Percentiles rank a stretch among this genome's conserved stretches.
Evolutionary conservation across 2,888 invertebrate species (phyloP).

Genomic region (Stenodera caucasica): DNA sequence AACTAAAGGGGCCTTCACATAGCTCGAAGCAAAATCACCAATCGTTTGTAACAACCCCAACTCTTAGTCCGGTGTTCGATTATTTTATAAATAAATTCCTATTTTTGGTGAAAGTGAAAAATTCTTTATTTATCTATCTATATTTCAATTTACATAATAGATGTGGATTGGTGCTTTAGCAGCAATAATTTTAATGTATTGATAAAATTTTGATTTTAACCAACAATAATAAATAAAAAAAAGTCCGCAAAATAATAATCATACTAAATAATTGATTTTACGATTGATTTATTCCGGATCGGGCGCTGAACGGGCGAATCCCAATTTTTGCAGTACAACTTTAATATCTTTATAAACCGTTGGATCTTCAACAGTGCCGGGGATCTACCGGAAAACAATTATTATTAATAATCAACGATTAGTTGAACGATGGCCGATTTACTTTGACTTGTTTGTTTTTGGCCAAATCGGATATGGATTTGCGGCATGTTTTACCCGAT

Average conservation of each 20-base stretch:
- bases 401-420: not conserved
- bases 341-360: slow-evolving; percentile 79
- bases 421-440: slow-evolving; percentile 30
- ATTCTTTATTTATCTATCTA: too few species aligned
- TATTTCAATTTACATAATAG: too few species aligned
- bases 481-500: slow-evolving; percentile 78
- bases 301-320: slow-evolving; percentile 73
- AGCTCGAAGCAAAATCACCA: too few species aligned
- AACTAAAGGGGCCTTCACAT: too few species aligned
- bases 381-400: slow-evolving; percentile 58
- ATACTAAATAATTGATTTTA: slow-evolving; percentile 11
- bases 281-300: slow-evolving; percentile 57
- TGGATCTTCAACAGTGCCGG: slow-evolving; percentile 87
- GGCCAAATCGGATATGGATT: slow-evolving; percentile 83
- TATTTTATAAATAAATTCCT: too few species aligned
- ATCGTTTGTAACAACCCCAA: too few species aligned
- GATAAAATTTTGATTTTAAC: not conserved
- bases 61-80: too few species aligned
- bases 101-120: too few species aligned
- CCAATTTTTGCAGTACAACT: slow-evolving; percentile 71
- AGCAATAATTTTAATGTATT: not conserved
- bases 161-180: too few species aligned
- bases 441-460: slow-evolving; percentile 77
- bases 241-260: slow-evolving; percentile 12
- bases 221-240: slow-evolving; percentile 2